phyloP scores from a whole-genome alignment of 2,113 vertebrate species.

The Scortum barcoo region DNA sequence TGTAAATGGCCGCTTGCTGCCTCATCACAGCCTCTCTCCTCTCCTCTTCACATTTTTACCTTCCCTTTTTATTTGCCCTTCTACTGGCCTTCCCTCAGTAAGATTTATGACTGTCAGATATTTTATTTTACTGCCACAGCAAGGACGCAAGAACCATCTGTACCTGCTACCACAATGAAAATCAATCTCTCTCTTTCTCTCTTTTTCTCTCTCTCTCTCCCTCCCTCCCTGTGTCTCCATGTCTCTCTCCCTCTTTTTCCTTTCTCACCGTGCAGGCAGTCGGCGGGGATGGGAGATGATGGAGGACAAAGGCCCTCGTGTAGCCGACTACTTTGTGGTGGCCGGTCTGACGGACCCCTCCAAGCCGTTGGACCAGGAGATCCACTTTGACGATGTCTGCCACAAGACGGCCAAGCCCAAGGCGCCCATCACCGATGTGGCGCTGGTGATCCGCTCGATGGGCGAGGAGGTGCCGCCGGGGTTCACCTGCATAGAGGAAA shows the following conservation, averaged over 20 bases:
- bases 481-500: constrained; percentile 92
- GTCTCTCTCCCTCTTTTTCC: constrained; percentile 13
- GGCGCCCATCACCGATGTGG: constrained; percentile 96
- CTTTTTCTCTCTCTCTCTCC: background rate
- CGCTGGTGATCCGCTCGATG: constrained; percentile 93
- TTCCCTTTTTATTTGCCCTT: constrained; percentile 47
- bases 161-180: constrained; percentile 45
- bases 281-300: constrained; percentile 93
- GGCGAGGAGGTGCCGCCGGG: constrained; percentile 95
- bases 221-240: background rate
- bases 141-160: constrained; percentile 44
- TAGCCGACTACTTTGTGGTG: constrained; percentile 99
- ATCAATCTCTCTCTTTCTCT: constrained; percentile 25
- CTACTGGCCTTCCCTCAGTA: constrained; percentile 13
- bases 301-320: constrained; percentile 97
- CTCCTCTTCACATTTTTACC: constrained; percentile 6
- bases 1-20: constrained; percentile 13
- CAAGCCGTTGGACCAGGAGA: constrained; percentile 95
- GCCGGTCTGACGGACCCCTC: constrained; percentile 95
- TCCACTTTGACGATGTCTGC: constrained; percentile 94
- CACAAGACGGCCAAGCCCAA: constrained; percentile 92
- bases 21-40: constrained; percentile 10
- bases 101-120: constrained; percentile 55
- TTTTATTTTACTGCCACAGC: constrained; percentile 49
- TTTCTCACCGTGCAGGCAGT: constrained; percentile 68